Evolutionary conservation across 2,797 vertebrate species (phyloP).

Genomic region (Malurus splendens): DNA sequence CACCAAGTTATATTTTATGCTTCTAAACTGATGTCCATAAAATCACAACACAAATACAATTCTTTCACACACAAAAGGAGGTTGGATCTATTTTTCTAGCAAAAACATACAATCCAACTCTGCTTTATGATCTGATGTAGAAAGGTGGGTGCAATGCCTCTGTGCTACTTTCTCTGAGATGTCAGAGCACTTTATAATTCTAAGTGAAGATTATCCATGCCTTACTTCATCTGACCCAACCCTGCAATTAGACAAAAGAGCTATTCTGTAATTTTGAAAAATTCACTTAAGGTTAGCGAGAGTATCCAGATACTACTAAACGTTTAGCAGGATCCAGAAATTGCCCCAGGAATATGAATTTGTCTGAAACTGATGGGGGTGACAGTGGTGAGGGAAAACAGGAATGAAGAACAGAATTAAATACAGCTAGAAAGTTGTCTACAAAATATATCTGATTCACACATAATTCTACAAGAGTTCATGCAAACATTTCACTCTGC

Average conservation of each 20-base stretch:
- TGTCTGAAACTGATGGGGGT: neutral
- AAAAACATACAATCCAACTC: neutral
- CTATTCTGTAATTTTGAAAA: neutral
- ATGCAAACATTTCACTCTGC: neutral
- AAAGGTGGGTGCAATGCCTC: neutral
- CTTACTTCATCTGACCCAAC: neutral
- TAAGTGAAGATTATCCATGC: neutral
- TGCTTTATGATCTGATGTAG: neutral
- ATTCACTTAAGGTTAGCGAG: neutral
- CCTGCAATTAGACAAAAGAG: neutral
- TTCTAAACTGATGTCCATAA: neutral
- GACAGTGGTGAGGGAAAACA: neutral
- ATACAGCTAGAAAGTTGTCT: neutral
- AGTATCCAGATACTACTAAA: neutral
- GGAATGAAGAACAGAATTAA: neutral
- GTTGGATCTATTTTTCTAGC: neutral
- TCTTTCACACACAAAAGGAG: neutral
- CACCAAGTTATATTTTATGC: neutral
- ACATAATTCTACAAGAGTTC: neutral
- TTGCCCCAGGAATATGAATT: neutral
- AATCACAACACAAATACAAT: neutral
- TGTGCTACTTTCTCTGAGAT: neutral
- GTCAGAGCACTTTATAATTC: neutral
- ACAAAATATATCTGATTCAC: neutral
- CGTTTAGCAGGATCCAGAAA: neutral